Evolutionary conservation across 2,888 invertebrate genomes (phyloP).

Genomic region (Rhogogaster chlorosoma): DNA sequence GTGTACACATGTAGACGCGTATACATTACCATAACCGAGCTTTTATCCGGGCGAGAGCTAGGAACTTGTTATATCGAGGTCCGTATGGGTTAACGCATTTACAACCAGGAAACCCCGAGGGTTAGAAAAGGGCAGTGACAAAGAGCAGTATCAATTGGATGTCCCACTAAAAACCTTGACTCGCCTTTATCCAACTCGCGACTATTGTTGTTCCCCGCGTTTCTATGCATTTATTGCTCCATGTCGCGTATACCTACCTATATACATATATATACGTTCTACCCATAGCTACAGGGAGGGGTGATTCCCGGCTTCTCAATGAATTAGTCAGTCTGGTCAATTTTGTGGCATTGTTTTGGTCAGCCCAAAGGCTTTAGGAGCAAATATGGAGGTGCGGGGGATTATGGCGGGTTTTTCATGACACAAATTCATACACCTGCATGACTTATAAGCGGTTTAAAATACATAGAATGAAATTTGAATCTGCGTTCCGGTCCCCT

Average conservation of each 20-base stretch:
- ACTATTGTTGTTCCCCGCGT: not conserved
- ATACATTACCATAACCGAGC: not conserved
- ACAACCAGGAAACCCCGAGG: constrained; percentile 17
- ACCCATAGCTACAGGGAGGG: not conserved
- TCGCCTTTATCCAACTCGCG: not conserved
- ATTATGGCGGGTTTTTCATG: not conserved
- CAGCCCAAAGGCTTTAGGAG: not conserved
- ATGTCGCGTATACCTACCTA: not conserved
- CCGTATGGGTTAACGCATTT: constrained; percentile 5
- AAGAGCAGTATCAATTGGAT: constrained; percentile 14
- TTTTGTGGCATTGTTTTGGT: not conserved
- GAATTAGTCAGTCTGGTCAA: not conserved
- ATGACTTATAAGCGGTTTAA: constrained; percentile 13
- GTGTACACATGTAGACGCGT: not conserved
- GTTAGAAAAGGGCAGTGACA: not conserved
- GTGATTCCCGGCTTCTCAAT: not conserved
- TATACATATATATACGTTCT: too few relatives aligned
- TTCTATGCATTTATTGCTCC: not conserved
- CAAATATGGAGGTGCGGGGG: not conserved
- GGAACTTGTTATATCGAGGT: constrained; percentile 5
- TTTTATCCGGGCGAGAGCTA: not conserved
- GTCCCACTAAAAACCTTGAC: constrained; percentile 6
- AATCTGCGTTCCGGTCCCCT: not conserved
- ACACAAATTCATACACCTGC: not conserved
- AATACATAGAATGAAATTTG: not conserved